A percentile compares a stretch with the other conserved stretches of the same genome.
These are phyloP conservation scores for Periparus ater DNA, from an alignment of 2,797 vertebrate genomes.

Conservation along the genomic window DNA sequence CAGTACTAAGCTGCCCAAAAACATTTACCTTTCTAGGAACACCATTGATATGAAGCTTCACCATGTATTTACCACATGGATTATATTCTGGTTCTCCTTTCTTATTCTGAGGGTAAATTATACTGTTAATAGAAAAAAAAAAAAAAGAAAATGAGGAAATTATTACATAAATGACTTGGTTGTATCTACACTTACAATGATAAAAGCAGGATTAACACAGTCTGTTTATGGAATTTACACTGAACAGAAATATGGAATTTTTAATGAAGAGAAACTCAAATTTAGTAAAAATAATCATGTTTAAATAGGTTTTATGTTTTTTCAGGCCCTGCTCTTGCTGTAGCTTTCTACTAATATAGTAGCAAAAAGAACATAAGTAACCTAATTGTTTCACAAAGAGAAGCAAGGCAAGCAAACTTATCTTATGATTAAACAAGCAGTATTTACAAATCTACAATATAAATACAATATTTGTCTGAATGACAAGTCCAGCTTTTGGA, in stretches of 20 bases:
- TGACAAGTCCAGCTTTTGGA: neutral
- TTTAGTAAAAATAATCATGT: neutral
- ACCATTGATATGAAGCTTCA: conserved; percentile 98
- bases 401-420: neutral
- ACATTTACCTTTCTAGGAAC: conserved; percentile 93
- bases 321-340: neutral
- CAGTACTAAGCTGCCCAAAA: neutral
- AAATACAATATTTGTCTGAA: neutral
- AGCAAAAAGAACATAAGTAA: neutral
- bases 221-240: neutral
- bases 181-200: neutral
- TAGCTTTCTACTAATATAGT: neutral
- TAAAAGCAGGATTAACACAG: neutral
- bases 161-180: neutral
- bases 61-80: conserved; percentile 99
- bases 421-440: neutral
- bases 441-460: neutral
- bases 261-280: neutral
- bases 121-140: conserved; percentile 74
- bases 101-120: conserved; percentile 98
- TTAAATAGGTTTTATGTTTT: neutral
- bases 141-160: neutral
- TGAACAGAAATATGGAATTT: neutral
- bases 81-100: conserved; percentile 96
- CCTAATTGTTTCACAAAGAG: neutral